phyloP scores from a whole-genome alignment of 2,797 vertebrate species.

The Galaxias olidus region DNA sequence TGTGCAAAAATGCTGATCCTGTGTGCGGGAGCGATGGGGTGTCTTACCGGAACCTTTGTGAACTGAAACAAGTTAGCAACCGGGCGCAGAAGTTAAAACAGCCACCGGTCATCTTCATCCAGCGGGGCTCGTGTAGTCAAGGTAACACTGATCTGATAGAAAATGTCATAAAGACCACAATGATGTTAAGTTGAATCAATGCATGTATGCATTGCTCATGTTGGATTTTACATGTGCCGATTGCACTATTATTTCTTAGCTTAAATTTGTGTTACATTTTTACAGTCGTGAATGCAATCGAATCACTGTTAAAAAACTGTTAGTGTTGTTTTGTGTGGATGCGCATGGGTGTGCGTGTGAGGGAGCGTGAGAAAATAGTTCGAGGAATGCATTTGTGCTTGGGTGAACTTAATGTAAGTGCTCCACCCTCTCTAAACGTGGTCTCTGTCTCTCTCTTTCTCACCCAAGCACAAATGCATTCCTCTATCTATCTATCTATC shows the following conservation, averaged over 20 bases:
- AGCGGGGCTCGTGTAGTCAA: conserved; percentile 87
- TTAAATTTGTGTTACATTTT: too few species aligned
- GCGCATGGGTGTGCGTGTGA: neutral
- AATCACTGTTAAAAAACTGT: too few species aligned
- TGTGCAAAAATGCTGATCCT: conserved; percentile 78
- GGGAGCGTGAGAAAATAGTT: too few species aligned
- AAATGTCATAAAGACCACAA: too few species aligned
- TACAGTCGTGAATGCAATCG: too few species aligned
- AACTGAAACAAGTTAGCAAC: conserved; percentile 83
- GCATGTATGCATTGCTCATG: neutral
- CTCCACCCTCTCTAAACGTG: neutral
- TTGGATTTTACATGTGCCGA: neutral
- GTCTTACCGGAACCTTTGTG: conserved; percentile 87
- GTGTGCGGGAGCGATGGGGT: conserved; percentile 93
- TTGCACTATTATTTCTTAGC: too few species aligned
- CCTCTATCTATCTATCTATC: neutral
- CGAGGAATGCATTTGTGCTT: too few species aligned
- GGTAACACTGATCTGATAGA: conserved; percentile 56
- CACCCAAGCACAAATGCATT: too few species aligned
- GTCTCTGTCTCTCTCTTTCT: neutral
- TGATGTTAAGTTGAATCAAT: neutral
- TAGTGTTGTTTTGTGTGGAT: conserved; percentile 2
- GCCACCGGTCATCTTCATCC: conserved; percentile 86
- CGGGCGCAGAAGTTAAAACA: conserved; percentile 72
- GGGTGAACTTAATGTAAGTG: too few species aligned